Evolutionary conservation across 2,888 invertebrate genomes (phyloP).

Genomic region (Ennomos fuscantarius): DNA sequence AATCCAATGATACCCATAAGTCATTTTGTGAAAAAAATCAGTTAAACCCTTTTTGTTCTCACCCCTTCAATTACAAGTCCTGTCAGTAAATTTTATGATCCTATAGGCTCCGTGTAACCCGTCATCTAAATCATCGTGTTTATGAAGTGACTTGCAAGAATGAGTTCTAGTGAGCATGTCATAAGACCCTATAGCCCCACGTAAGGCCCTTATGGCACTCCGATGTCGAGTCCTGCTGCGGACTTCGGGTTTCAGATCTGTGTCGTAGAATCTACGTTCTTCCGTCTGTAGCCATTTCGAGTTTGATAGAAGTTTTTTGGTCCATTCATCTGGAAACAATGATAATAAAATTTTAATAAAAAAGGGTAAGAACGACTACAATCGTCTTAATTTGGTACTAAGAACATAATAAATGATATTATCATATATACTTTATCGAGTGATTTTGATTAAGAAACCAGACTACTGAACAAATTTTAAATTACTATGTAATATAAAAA

Average conservation of each 20-base stretch:
- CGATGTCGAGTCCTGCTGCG: constrained; percentile 56
- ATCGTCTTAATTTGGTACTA: too few species aligned
- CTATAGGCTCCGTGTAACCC: constrained; percentile 73
- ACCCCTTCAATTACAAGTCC: constrained; percentile 44
- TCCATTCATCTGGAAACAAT: constrained; percentile 86
- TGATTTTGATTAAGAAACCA: too few species aligned
- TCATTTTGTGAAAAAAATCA: too few species aligned
- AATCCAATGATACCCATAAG: too few species aligned
- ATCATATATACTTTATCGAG: too few species aligned
- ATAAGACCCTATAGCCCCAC: constrained; percentile 57
- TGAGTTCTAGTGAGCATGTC: constrained; percentile 73
- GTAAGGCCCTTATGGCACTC: constrained; percentile 55
- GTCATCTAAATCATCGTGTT: constrained; percentile 68
- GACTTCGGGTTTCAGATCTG: constrained; percentile 69
- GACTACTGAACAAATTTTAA: too few species aligned
- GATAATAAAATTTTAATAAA: background rate
- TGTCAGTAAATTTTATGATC: constrained; percentile 65
- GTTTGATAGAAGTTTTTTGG: constrained; percentile 88
- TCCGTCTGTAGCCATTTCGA: constrained; percentile 89
- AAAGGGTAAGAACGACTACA: background rate
- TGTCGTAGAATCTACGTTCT: constrained; percentile 79
- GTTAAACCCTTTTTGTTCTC: too few species aligned
- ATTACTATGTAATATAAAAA: too few species aligned
- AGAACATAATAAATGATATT: too few species aligned
- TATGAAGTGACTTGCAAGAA: constrained; percentile 68